Evolutionary conservation across 1,140 invertebrate species (phyloP).

Genomic region (Varroa destructor): DNA sequence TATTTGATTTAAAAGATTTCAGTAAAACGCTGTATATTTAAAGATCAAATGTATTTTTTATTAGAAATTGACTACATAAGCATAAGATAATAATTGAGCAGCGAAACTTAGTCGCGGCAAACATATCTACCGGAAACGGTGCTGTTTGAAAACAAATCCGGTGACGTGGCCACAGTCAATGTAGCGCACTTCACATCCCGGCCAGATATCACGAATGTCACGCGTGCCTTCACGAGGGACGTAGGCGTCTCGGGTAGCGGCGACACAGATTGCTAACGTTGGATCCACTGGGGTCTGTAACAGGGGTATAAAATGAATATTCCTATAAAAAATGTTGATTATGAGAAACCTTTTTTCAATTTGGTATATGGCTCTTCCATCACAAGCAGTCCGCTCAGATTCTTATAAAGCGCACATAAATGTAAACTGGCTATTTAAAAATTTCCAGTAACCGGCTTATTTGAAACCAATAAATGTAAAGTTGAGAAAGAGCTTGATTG

Average conservation of each 20-base stretch:
- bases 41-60: too few relatives aligned
- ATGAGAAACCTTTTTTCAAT: neutral
- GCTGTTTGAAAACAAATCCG: slow-evolving; percentile 72
- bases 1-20: too few relatives aligned
- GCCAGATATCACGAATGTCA: slow-evolving; percentile 74
- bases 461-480: too few relatives aligned
- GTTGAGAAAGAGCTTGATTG: too few relatives aligned
- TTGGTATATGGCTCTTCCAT: slow-evolving; percentile 39
- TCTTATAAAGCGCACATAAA: too few relatives aligned
- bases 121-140: slow-evolving; percentile 58
- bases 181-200: slow-evolving; percentile 69
- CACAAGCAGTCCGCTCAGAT: too few relatives aligned
- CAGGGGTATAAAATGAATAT: slow-evolving; percentile 16
- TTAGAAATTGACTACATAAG: neutral
- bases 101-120: slow-evolving; percentile 3
- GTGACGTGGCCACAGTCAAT: slow-evolving; percentile 77
- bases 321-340: neutral
- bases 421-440: neutral
- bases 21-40: too few relatives aligned
- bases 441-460: neutral
- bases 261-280: slow-evolving; percentile 38
- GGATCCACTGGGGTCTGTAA: slow-evolving; percentile 35
- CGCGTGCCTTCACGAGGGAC: slow-evolving; percentile 69
- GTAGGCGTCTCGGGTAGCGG: slow-evolving; percentile 65
- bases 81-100: neutral